Percentiles rank a stretch among this genome's conserved stretches.
These are phyloP conservation scores for Mimumesa dahlbomi DNA, from an alignment of 2,888 invertebrate genomes.

Conservation along the genomic window DNA sequence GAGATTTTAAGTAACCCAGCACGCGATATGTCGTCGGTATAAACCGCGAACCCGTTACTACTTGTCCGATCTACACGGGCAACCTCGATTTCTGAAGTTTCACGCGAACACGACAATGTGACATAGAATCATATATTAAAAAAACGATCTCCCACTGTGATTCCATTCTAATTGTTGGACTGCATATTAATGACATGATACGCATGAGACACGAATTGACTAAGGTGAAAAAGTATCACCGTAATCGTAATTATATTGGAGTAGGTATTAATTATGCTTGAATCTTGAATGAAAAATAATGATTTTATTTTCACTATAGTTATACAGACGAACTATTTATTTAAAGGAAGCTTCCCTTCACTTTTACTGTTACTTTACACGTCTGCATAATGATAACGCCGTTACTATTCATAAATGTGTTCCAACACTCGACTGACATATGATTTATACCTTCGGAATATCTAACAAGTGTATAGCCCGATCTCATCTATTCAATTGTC, in stretches of 20 bases:
- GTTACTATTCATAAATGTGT: constrained; percentile 8
- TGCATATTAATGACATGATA: no score
- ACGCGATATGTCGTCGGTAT: not conserved
- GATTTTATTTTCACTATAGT: no score
- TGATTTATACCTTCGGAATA: constrained; percentile 5
- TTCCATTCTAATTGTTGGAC: not conserved
- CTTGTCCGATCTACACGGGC: not conserved
- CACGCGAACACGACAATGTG: not conserved
- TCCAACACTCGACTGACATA: constrained; percentile 5
- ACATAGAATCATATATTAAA: not conserved
- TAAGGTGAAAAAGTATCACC: no score
- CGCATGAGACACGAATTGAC: no score
- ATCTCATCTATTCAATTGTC: not conserved
- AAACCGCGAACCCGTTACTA: not conserved
- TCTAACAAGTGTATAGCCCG: not conserved
- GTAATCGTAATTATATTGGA: not conserved
- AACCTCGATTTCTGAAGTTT: constrained; percentile 2
- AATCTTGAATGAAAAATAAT: no score
- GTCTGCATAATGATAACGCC: not conserved
- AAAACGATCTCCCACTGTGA: not conserved
- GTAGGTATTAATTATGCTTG: no score
- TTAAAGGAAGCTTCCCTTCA: not conserved
- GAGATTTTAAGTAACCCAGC: not conserved
- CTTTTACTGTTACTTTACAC: constrained; percentile 11
- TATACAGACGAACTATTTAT: no score